Evolutionary conservation across 1,140 invertebrate species (phyloP).

Genomic region (Coelopa frigida): DNA sequence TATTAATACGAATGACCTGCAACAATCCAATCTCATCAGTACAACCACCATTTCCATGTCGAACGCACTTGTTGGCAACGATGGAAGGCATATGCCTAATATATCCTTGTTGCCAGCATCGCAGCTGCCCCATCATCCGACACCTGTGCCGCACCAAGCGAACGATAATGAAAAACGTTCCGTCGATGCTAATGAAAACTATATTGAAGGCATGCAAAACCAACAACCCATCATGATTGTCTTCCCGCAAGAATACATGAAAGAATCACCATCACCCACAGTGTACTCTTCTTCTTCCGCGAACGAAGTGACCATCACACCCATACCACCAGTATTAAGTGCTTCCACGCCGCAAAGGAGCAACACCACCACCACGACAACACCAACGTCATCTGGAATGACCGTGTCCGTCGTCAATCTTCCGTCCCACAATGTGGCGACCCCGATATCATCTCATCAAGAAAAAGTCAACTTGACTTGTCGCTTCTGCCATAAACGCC

Average conservation of each 20-base stretch:
- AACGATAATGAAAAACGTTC: slow-evolving; percentile 4
- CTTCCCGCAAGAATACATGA: slow-evolving; percentile 14
- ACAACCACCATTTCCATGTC: neutral
- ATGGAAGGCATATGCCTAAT: neutral
- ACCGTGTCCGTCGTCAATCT: slow-evolving; percentile 1
- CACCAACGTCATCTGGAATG: neutral
- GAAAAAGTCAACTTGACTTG: slow-evolving; percentile 24
- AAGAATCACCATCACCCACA: neutral
- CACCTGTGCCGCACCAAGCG: neutral
- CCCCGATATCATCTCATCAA: neutral
- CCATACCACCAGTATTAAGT: neutral
- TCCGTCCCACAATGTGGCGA: neutral
- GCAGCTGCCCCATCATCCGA: slow-evolving; percentile 11
- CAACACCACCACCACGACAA: neutral
- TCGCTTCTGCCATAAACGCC: slow-evolving; percentile 38
- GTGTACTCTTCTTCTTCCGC: neutral
- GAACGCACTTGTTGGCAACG: neutral
- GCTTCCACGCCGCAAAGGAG: slow-evolving; percentile 1
- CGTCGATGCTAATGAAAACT: slow-evolving; percentile 28
- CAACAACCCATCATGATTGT: slow-evolving; percentile 36
- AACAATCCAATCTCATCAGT: slow-evolving; percentile 16
- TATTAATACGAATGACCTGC: slow-evolving; percentile 32
- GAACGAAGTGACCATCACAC: neutral
- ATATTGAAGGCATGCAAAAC: slow-evolving; percentile 21
- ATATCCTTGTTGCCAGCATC: neutral